These are phyloP conservation scores for Bursaphelenchus mucronatus DNA, from an alignment of 1,140 invertebrate species.

Conservation along the genomic window DNA sequence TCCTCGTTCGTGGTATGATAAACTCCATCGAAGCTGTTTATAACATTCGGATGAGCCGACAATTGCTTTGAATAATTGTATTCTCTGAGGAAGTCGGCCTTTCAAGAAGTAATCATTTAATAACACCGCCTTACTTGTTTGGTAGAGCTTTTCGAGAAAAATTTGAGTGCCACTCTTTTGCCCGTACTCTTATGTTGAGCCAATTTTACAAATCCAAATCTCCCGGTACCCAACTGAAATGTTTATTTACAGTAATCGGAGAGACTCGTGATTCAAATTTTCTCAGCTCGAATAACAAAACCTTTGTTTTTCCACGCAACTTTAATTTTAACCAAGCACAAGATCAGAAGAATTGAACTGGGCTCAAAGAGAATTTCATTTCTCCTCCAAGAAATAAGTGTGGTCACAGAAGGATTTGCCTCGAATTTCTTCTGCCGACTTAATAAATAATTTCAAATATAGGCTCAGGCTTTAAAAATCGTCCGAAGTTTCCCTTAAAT, in stretches of 20 bases:
- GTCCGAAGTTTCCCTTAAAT: too few relatives aligned
- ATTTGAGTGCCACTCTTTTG: constrained; percentile 50
- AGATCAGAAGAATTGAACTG: not conserved
- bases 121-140: constrained; percentile 44
- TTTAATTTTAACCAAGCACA: not conserved
- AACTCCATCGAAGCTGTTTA: constrained; percentile 64
- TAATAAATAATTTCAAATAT: too few relatives aligned
- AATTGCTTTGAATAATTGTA: constrained; percentile 68
- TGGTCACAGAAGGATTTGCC: too few relatives aligned
- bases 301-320: not conserved
- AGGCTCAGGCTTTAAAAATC: too few relatives aligned
- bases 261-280: constrained; percentile 8
- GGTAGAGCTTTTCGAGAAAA: constrained; percentile 51
- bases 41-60: constrained; percentile 65
- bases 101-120: constrained; percentile 8
- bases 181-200: constrained; percentile 53
- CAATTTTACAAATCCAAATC: constrained; percentile 55
- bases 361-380: constrained; percentile 9
- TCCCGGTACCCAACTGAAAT: constrained; percentile 52
- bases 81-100: constrained; percentile 65
- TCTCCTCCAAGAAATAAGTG: too few relatives aligned
- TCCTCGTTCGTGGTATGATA: constrained; percentile 58
- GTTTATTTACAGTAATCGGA: constrained; percentile 23
- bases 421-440: too few relatives aligned
- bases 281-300: constrained; percentile 6